Evolutionary conservation across 2,113 vertebrate genomes (phyloP).

Genomic region (Cygnus atratus): DNA sequence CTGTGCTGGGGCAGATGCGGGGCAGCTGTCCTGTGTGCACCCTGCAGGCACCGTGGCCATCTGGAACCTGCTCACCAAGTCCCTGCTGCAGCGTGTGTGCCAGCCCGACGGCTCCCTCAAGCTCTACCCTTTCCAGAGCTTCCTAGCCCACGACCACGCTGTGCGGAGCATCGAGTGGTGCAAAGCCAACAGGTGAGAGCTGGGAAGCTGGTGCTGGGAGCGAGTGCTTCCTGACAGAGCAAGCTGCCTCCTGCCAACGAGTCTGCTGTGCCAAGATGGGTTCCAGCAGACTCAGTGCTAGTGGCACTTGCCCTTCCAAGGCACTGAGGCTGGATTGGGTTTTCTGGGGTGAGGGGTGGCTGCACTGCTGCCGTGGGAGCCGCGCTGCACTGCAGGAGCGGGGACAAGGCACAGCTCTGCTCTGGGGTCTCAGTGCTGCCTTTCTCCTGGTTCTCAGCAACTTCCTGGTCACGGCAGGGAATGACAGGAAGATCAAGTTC

Average conservation of each 20-base stretch:
- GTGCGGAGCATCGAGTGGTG: conserved; percentile 90
- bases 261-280: background rate
- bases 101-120: conserved; percentile 76
- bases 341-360: background rate
- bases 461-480: conserved; percentile 89
- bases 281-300: rapidly evolving
- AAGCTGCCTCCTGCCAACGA: background rate
- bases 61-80: conserved; percentile 89
- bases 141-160: conserved; percentile 86
- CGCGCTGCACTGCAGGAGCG: rapidly evolving
- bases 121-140: conserved; percentile 87
- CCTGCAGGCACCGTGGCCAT: conserved; percentile 86
- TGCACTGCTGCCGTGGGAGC: background rate
- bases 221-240: background rate
- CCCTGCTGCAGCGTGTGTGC: conserved; percentile 82
- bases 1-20: background rate
- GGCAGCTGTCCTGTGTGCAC: background rate
- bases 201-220: background rate
- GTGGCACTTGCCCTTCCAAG: background rate
- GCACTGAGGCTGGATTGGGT: background rate
- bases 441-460: conserved; percentile 72
- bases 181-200: conserved; percentile 79
- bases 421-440: background rate
- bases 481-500: conserved; percentile 90
- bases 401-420: background rate